Evolutionary conservation across 2,113 vertebrate species (phyloP), one percentile per base, ranked within the genome.

Genomic region (Pterocles orientalis): DNA sequence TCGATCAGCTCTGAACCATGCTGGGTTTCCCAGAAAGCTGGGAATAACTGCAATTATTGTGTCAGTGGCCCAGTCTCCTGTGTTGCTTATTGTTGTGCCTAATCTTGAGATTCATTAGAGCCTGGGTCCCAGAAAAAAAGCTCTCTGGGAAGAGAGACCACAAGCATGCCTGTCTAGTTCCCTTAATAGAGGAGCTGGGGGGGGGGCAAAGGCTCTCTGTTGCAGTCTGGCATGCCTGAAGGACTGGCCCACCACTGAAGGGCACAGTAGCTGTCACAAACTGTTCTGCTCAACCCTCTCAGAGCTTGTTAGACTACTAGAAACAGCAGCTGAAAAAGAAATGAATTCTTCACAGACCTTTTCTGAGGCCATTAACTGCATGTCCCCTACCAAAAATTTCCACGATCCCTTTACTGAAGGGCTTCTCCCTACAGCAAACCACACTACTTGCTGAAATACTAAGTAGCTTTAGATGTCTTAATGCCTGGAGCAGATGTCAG

Each of bases 381-480:
- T 14, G 75, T 64, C 62, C 71, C 48, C 82, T n/a, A 70, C 47
- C 50, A 86, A 64, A 90, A 94, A 65, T 36, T 68, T 84, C 86
- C 65, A 83, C 3, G 0, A 57, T 57, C 43, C 31, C 41, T 60
- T 88, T 45, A 77, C 80, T 80, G 56, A 53, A 88, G 34, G 61
- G 80, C 65, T 86, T 79, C 65, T 92, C 51, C 68, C 51, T 41
- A 5, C 43, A 86, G 88, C 79, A 93, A 93, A 83, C 51, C 68
- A 77, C 50, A 26, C 68, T 33, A 36, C 57, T 86, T 71, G 53
- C 68, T 96, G 82, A 86, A 94, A 88, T 28, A 16, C 69, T 92
- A 83, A 96, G n/a, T 57, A 82, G 88, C 82, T 95, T 95, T 85
- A 97, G 92, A 95, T 93, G 95, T 81, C 80, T 86, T 58, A 64